These are phyloP conservation scores for Adelphocoris suturalis DNA, from an alignment of 2,888 invertebrate genomes.

Conservation along the genomic window DNA sequence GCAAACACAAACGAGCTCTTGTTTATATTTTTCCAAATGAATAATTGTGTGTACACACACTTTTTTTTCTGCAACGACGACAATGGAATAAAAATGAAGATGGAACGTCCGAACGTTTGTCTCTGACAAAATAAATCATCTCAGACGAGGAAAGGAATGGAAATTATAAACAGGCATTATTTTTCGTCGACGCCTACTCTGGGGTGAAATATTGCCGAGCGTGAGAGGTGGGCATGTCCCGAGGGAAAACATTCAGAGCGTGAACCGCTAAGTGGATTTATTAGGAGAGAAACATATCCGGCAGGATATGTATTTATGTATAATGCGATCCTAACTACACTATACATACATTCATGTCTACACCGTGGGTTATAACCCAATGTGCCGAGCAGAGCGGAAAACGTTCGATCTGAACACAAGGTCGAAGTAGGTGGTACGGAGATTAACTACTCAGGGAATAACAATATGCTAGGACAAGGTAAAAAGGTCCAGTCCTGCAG, in stretches of 20 bases:
- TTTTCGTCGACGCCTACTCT: slow-evolving; percentile 28
- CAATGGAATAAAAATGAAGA: slow-evolving; percentile 35
- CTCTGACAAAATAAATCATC: slow-evolving; percentile 21
- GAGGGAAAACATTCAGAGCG: slow-evolving; percentile 18
- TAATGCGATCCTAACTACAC: neutral
- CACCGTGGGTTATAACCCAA: neutral
- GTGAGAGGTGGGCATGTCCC: neutral
- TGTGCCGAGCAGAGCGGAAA: too few species aligned
- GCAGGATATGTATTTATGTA: neutral
- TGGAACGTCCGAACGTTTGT: slow-evolving; percentile 4
- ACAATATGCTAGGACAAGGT: too few species aligned
- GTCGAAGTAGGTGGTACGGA: too few species aligned
- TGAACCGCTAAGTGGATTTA: slow-evolving; percentile 32
- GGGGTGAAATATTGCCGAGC: neutral
- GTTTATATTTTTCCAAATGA: neutral
- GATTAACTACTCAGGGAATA: too few species aligned
- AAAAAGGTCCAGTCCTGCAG: too few species aligned
- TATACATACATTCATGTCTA: neutral
- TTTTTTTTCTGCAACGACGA: neutral
- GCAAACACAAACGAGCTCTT: slow-evolving; percentile 7
- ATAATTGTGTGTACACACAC: neutral
- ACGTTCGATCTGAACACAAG: too few species aligned
- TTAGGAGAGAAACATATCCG: neutral
- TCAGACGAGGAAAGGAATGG: neutral
- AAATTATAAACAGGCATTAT: slow-evolving; percentile 45